A percentile compares a stretch with the other conserved stretches of the same genome.
These are phyloP conservation scores for Andrena marginata DNA, from an alignment of 2,888 invertebrate genomes.

Conservation along the genomic window DNA sequence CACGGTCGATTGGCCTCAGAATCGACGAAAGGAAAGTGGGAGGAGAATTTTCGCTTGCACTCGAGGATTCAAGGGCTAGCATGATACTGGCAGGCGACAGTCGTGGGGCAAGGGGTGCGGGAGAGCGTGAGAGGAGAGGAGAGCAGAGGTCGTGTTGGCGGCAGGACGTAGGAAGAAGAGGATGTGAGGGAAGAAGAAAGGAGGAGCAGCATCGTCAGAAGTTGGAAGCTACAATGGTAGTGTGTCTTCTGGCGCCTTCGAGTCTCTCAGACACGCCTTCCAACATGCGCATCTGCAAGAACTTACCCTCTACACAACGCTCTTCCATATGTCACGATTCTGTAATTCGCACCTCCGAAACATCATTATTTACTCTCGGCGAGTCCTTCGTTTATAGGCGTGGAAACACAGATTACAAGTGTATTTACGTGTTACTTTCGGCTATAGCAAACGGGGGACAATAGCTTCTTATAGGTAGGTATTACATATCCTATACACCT, in stretches of 20 bases:
- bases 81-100: constrained; percentile 66
- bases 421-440: constrained; percentile 46
- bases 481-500: too few species aligned
- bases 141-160: constrained; percentile 30
- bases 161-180: constrained; percentile 49
- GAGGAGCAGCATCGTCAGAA: constrained; percentile 60
- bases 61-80: constrained; percentile 53
- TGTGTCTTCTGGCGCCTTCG: constrained; percentile 82
- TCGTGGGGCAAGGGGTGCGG: constrained; percentile 37
- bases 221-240: constrained; percentile 76
- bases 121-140: constrained; percentile 39
- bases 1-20: constrained; percentile 55
- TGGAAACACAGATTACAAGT: constrained; percentile 54
- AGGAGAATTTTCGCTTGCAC: constrained; percentile 39
- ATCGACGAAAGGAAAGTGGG: constrained; percentile 51
- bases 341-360: constrained; percentile 79
- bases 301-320: constrained; percentile 66
- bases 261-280: constrained; percentile 80
- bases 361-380: constrained; percentile 71
- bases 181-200: constrained; percentile 43
- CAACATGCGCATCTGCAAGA: constrained; percentile 59
- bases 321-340: constrained; percentile 79
- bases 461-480: too few species aligned
- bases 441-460: not conserved
- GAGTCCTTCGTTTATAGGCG: constrained; percentile 27